phyloP scores from a whole-genome alignment of 1,140 invertebrate species.

The Whitmania pigra region DNA sequence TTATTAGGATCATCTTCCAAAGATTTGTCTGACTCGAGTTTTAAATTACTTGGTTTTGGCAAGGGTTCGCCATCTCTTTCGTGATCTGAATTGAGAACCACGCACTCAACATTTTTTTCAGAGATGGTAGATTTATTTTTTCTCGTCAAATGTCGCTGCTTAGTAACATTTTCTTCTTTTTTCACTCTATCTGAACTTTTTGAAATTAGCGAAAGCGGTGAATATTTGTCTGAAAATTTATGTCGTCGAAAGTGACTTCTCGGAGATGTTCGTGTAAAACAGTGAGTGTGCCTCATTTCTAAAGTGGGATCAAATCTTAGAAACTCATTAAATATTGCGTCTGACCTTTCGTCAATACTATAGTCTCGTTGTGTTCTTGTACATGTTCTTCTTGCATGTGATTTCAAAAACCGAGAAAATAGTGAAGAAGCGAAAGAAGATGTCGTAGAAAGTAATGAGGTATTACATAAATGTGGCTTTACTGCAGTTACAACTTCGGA shows the following conservation, averaged over 20 bases:
- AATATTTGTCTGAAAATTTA: neutral
- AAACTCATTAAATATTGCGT: slow-evolving; percentile 49
- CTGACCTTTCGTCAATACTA: slow-evolving; percentile 49
- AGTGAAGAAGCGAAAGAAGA: slow-evolving; percentile 10
- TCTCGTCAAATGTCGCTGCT: neutral
- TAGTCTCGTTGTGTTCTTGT: slow-evolving; percentile 42
- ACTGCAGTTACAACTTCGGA: neutral
- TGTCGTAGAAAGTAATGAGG: neutral
- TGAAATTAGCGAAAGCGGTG: neutral
- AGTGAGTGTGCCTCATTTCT: slow-evolving; percentile 22
- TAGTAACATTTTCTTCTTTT: slow-evolving; percentile 4
- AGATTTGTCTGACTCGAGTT: neutral
- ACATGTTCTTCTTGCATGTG: slow-evolving; percentile 26
- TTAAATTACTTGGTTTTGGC: neutral
- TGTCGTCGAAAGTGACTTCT: neutral
- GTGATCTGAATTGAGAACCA: neutral
- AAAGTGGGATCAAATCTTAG: slow-evolving; percentile 42
- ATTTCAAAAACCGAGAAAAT: slow-evolving; percentile 15
- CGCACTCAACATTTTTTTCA: neutral
- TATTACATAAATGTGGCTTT: neutral
- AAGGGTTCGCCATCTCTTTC: neutral
- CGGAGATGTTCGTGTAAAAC: neutral
- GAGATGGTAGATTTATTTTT: neutral
- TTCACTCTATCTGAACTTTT: neutral
- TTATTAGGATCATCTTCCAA: neutral